phyloP scores from a whole-genome alignment of 1,140 invertebrate species.

The Oncopeltus fasciatus region DNA sequence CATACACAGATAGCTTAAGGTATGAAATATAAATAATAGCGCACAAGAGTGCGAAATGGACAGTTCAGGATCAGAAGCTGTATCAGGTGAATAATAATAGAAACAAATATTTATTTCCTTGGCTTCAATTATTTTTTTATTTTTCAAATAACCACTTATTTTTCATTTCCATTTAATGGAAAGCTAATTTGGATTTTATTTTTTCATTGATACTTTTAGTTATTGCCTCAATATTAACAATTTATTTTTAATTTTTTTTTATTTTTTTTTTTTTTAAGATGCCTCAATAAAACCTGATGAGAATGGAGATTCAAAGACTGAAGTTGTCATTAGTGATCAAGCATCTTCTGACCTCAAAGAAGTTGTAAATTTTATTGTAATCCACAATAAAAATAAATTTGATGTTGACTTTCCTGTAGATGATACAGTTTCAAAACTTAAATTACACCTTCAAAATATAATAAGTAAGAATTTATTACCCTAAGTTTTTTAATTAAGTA shows the following conservation, averaged over 20 bases:
- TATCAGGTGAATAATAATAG: neutral
- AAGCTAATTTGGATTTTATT: neutral
- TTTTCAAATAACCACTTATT: neutral
- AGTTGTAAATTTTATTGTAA: slow-evolving; percentile 32
- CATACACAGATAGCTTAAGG: neutral
- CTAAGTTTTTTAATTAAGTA: neutral
- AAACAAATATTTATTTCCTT: neutral
- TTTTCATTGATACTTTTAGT: neutral
- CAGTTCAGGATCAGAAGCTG: neutral
- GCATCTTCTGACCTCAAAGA: neutral
- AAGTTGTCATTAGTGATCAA: no score
- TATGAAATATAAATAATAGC: neutral
- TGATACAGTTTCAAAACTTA: slow-evolving; percentile 49
- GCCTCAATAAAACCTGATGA: neutral
- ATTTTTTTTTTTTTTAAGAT: neutral
- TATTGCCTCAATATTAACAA: neutral
- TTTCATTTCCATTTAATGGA: neutral
- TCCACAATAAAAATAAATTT: slow-evolving; percentile 74
- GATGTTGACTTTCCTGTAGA: slow-evolving; percentile 63
- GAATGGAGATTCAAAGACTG: neutral
- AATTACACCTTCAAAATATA: slow-evolving; percentile 42
- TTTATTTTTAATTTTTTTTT: neutral
- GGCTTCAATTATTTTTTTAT: no score
- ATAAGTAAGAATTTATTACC: slow-evolving; percentile 35
- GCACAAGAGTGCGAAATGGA: neutral